phyloP scores from a whole-genome alignment of 2,113 vertebrate species.

The Oryzias javanicus region DNA sequence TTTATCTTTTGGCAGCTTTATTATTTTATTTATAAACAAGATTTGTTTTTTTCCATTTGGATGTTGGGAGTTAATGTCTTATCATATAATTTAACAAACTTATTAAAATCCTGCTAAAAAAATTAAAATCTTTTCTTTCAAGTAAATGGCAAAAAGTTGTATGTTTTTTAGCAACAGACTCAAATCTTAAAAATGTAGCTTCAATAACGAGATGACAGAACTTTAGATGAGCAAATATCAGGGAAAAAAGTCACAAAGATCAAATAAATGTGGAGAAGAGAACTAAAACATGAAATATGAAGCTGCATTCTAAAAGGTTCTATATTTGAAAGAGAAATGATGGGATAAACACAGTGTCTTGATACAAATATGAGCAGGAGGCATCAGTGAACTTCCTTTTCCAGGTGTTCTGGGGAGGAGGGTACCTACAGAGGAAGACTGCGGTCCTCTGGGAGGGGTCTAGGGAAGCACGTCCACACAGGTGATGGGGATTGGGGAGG shows the following conservation, averaged over 20 bases:
- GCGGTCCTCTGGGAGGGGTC: conserved; percentile 27
- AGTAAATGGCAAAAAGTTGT: too few relatives aligned
- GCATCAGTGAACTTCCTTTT: conserved; percentile 7
- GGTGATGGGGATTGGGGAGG: conserved; percentile 7
- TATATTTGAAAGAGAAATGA: background rate
- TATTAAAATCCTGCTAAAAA: too few relatives aligned
- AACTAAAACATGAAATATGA: background rate
- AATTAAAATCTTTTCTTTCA: too few relatives aligned
- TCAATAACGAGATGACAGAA: too few relatives aligned
- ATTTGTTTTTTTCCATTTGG: too few relatives aligned
- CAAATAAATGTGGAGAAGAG: background rate
- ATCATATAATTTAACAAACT: too few relatives aligned
- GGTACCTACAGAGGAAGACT: conserved; percentile 36
- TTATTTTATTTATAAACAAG: too few relatives aligned
- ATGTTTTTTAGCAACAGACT: too few relatives aligned
- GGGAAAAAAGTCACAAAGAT: background rate
- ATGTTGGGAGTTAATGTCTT: too few relatives aligned
- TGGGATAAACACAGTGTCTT: conserved; percentile 2
- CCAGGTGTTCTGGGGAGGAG: conserved; percentile 17
- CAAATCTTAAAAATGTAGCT: too few relatives aligned
- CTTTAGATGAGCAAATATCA: background rate
- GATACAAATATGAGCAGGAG: conserved; percentile 15
- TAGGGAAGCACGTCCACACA: conserved; percentile 40
- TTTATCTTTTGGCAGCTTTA: too few relatives aligned
- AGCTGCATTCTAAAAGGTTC: too few relatives aligned